These are phyloP conservation scores for Scaptomyza reducta DNA, from an alignment of 2,888 invertebrate species.

Conservation along the genomic window DNA sequence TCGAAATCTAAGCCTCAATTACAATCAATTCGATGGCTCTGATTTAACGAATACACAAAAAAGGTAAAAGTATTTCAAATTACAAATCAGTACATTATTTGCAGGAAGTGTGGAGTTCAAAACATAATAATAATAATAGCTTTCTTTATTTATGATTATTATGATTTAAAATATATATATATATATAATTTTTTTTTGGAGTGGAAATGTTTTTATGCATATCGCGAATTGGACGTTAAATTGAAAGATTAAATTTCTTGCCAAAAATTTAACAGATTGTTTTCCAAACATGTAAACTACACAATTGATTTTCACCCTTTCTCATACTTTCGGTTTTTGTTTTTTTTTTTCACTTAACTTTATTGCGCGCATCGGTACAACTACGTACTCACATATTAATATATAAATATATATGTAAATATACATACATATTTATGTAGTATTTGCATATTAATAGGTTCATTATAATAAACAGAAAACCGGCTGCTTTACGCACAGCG, in stretches of 20 bases:
- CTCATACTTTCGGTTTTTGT: conserved; percentile 40
- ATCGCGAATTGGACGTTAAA: conserved; percentile 41
- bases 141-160: conserved; percentile 3
- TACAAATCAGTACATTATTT: conserved; percentile 33
- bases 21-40: conserved; percentile 48
- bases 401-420: conserved; percentile 19
- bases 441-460: conserved; percentile 52
- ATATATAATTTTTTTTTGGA: neutral
- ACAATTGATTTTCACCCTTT: conserved; percentile 42
- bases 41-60: conserved; percentile 47
- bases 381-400: conserved; percentile 37
- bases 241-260: conserved; percentile 36
- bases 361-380: conserved; percentile 73
- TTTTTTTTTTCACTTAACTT: conserved; percentile 54
- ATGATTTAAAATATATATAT: too few species aligned
- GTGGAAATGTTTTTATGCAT: conserved; percentile 20
- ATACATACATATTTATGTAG: conserved; percentile 44
- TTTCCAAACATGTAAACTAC: conserved; percentile 47
- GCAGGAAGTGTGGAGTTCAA: conserved; percentile 13
- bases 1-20: conserved; percentile 48
- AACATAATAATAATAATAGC: conserved; percentile 5
- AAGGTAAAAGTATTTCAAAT: conserved; percentile 47
- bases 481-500: conserved; percentile 62
- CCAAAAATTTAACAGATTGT: conserved; percentile 48
- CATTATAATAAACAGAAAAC: conserved; percentile 72